Percentiles rank a stretch among this genome's conserved stretches.
These are phyloP conservation scores for Uropsilus gracilis DNA, from an alignment of 2,113 vertebrate genomes.

Conservation along the genomic window DNA sequence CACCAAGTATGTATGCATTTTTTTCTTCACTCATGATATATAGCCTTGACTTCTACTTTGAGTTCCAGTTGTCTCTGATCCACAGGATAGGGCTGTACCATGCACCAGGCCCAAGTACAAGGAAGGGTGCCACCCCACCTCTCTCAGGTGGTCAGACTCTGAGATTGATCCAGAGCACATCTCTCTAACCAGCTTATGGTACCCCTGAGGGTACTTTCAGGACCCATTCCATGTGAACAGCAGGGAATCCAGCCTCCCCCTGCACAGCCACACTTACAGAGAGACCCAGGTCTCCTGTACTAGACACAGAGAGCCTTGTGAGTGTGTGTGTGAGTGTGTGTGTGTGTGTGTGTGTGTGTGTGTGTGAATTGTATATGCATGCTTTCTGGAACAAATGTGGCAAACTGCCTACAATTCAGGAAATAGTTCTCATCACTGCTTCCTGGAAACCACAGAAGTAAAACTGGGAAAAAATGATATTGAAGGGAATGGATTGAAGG, in stretches of 20 bases:
- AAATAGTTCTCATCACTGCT: background rate
- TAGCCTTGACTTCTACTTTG: background rate
- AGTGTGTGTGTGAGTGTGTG: background rate
- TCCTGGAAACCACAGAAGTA: background rate
- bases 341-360: background rate
- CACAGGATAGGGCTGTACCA: rapidly evolving
- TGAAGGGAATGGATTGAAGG: too few species aligned
- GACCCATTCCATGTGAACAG: background rate
- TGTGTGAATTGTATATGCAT: background rate
- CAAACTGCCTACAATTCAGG: background rate
- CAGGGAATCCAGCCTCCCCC: background rate
- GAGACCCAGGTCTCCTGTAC: background rate
- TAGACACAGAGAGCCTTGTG: background rate
- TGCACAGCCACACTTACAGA: background rate
- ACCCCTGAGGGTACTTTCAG: background rate
- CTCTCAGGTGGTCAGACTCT: background rate
- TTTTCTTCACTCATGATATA: background rate
- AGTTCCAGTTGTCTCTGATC: background rate
- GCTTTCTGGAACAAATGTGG: background rate
- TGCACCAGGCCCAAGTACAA: too few species aligned
- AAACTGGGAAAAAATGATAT: background rate
- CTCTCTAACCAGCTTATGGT: background rate
- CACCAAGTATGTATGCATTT: background rate
- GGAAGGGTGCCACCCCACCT: rapidly evolving
- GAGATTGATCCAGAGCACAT: background rate